These are phyloP conservation scores for Macaria notata DNA, from an alignment of 2,888 invertebrate species.

Conservation along the genomic window DNA sequence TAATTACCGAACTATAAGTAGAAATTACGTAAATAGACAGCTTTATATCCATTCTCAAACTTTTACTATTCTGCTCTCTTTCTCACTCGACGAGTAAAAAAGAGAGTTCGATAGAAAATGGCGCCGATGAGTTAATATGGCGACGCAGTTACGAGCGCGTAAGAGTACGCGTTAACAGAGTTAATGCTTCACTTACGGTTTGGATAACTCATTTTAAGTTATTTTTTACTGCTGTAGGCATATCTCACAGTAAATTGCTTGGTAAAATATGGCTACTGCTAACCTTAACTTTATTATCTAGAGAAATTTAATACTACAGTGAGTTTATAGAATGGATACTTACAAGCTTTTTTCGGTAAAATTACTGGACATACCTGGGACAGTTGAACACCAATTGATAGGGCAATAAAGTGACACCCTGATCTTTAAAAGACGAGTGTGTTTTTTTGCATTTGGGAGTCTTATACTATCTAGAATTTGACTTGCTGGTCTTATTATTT, in stretches of 20 bases:
- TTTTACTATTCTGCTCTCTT: conserved; percentile 45
- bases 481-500: no score
- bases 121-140: conserved; percentile 32
- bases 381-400: no score
- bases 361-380: no score
- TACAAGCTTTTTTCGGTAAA: no score
- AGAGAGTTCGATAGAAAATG: conserved; percentile 39
- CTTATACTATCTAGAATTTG: no score
- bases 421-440: no score
- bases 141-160: conserved; percentile 25
- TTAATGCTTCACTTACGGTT: conserved; percentile 37
- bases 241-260: conserved; percentile 28
- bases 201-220: conserved; percentile 39
- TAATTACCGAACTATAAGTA: conserved; percentile 49
- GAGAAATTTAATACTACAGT: no score
- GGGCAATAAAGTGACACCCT: no score
- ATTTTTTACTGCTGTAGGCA: conserved; percentile 28
- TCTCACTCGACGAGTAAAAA: conserved; percentile 39
- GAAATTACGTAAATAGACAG: conserved; percentile 48
- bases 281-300: no score
- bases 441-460: no score
- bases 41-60: conserved; percentile 43
- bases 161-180: conserved; percentile 36
- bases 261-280: conserved; percentile 8
- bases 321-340: no score